A percentile compares a stretch with the other conserved stretches of the same genome.
Evolutionary conservation across 2,888 invertebrate genomes (phyloP).

Genomic region (Platerodrilus igneus): DNA sequence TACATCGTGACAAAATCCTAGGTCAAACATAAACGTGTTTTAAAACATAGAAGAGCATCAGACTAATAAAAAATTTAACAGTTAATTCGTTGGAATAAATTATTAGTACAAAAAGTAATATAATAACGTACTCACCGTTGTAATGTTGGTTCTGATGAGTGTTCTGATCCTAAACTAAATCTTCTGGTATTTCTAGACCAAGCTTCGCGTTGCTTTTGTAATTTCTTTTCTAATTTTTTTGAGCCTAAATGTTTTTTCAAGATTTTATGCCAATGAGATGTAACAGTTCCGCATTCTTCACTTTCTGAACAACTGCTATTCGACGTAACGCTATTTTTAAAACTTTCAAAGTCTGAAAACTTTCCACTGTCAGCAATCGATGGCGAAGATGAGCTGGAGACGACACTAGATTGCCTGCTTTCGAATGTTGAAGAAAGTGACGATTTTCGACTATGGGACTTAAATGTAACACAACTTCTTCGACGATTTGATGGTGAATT

Average conservation of each 20-base stretch:
- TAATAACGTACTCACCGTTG: constrained; percentile 27
- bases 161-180: constrained; percentile 41
- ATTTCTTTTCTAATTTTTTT: constrained; percentile 43
- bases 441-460: constrained; percentile 21
- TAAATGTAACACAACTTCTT: constrained; percentile 36
- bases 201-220: constrained; percentile 47
- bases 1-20: too few relatives aligned
- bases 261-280: constrained; percentile 41
- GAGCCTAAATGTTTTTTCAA: constrained; percentile 41
- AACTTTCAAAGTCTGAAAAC: constrained; percentile 36
- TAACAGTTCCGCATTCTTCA: constrained; percentile 36
- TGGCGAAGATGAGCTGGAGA: constrained; percentile 29
- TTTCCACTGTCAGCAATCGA: constrained; percentile 41
- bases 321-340: constrained; percentile 46
- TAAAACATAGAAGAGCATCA: too few relatives aligned
- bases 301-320: constrained; percentile 47
- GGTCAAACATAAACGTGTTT: too few relatives aligned
- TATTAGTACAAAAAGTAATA: too few relatives aligned
- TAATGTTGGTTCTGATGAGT: constrained; percentile 22
- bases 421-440: constrained; percentile 22
- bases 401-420: constrained; percentile 34
- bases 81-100: too few relatives aligned
- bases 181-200: constrained; percentile 47
- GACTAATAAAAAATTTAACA: neutral
- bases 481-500: constrained; percentile 39